These are phyloP conservation scores for Cinclus cinclus DNA, from an alignment of 2,113 vertebrate genomes.

Conservation along the genomic window DNA sequence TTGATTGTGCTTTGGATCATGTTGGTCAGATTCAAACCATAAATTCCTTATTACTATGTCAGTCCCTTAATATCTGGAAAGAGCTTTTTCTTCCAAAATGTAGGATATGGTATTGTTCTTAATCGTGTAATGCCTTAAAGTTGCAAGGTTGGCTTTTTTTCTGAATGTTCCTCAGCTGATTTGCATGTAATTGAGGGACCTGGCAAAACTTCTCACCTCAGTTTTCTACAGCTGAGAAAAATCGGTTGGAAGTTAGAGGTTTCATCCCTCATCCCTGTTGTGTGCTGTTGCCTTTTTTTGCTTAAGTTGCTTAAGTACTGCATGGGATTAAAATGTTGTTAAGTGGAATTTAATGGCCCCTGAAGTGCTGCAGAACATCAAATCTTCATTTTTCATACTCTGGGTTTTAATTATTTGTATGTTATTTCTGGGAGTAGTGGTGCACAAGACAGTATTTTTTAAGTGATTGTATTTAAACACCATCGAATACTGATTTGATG, in stretches of 20 bases:
- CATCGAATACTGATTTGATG: not conserved
- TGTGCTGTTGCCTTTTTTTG: not conserved
- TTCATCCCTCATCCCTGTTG: not conserved
- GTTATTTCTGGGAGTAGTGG: not conserved
- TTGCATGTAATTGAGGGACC: not conserved
- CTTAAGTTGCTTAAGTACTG: not conserved
- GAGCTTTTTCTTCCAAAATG: not conserved
- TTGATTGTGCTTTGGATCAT: not conserved
- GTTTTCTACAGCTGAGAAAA: not conserved
- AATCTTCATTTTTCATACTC: not conserved
- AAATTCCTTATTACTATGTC: not conserved
- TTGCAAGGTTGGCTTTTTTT: not conserved
- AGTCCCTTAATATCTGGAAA: not conserved
- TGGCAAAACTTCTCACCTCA: not conserved
- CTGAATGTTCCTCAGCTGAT: not conserved
- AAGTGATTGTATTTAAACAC: not conserved
- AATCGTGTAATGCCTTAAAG: not conserved
- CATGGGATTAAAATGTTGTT: not conserved
- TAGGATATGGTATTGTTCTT: not conserved
- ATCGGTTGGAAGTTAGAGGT: not conserved
- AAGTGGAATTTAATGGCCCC: not conserved
- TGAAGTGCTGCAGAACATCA: not conserved
- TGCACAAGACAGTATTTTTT: not conserved
- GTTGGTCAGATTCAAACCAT: not conserved
- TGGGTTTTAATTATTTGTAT: not conserved